Evolutionary conservation across 2,797 vertebrate species (phyloP).

Genomic region (Gobionotothen gibberifrons): DNA sequence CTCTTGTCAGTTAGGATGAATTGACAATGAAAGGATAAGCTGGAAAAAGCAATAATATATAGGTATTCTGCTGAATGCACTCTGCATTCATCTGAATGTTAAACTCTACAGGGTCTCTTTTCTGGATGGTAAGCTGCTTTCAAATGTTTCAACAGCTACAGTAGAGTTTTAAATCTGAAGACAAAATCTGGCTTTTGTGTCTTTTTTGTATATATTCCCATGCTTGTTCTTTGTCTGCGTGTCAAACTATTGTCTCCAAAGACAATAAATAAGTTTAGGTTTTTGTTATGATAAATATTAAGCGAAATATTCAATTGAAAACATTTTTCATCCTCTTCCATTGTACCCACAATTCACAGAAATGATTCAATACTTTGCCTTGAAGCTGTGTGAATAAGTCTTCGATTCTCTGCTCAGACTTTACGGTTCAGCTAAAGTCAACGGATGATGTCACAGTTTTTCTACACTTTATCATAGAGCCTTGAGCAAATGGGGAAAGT

Average conservation of each 20-base stretch:
- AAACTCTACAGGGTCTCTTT: neutral
- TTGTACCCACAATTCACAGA: neutral
- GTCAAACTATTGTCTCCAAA: neutral
- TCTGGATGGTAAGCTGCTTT: neutral
- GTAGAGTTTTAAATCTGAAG: neutral
- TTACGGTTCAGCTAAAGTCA: slow-evolving; percentile 4
- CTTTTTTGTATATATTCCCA: too few species aligned
- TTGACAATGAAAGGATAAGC: slow-evolving; percentile 5
- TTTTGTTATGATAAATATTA: slow-evolving; percentile 10
- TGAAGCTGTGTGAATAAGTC: neutral
- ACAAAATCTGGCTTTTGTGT: neutral
- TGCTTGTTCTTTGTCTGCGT: neutral
- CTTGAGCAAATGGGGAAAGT: slow-evolving; percentile 24
- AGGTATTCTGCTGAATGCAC: neutral
- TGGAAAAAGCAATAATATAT: slow-evolving; percentile 3
- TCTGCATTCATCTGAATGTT: neutral
- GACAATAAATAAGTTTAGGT: neutral
- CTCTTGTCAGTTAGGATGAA: slow-evolving; percentile 9
- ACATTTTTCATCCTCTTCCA: neutral
- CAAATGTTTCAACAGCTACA: neutral
- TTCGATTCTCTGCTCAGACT: neutral
- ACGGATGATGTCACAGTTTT: slow-evolving; percentile 39
- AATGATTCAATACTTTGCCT: slow-evolving; percentile 1
- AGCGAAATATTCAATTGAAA: neutral
- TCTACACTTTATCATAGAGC: slow-evolving; percentile 1